A percentile compares a stretch with the other conserved stretches of the same genome.
Evolutionary conservation across 2,888 invertebrate species (phyloP).

Genomic region (Danaus chrysippus): DNA sequence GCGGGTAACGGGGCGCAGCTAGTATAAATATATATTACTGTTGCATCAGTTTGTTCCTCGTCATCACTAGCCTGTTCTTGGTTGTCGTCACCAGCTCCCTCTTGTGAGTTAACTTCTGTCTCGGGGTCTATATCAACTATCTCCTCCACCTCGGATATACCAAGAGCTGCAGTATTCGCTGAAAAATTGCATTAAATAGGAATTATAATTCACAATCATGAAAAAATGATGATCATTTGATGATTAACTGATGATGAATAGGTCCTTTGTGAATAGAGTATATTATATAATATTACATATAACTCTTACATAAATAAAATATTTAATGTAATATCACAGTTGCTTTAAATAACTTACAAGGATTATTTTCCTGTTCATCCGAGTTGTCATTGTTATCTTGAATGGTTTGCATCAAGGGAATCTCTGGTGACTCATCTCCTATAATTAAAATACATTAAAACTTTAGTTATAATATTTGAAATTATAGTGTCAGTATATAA

Average conservation of each 20-base stretch:
- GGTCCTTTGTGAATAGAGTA: too few species aligned
- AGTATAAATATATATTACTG: background rate
- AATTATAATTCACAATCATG: too few species aligned
- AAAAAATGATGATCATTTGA: too few species aligned
- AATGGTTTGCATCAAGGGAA: background rate
- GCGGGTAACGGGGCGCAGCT: too few species aligned
- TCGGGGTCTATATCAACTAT: constrained; percentile 24
- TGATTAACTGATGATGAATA: too few species aligned
- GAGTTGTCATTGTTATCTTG: constrained; percentile 16
- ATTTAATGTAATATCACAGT: background rate
- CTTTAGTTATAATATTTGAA: too few species aligned
- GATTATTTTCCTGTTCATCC: constrained; percentile 15
- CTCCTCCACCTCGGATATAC: constrained; percentile 16
- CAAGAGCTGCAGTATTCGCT: constrained; percentile 10
- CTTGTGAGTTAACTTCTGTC: constrained; percentile 9
- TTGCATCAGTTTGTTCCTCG: constrained; percentile 20
- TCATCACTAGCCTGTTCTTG: constrained; percentile 5
- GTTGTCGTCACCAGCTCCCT: constrained; percentile 2
- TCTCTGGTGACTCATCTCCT: constrained; percentile 5
- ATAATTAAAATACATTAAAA: background rate
- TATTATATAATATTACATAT: too few species aligned
- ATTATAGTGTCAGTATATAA: too few species aligned
- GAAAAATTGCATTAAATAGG: background rate
- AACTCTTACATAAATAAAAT: too few species aligned
- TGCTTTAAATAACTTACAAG: constrained; percentile 3